Evolutionary conservation across 2,113 vertebrate genomes (phyloP).

Genomic region (Seriola aureovittata): DNA sequence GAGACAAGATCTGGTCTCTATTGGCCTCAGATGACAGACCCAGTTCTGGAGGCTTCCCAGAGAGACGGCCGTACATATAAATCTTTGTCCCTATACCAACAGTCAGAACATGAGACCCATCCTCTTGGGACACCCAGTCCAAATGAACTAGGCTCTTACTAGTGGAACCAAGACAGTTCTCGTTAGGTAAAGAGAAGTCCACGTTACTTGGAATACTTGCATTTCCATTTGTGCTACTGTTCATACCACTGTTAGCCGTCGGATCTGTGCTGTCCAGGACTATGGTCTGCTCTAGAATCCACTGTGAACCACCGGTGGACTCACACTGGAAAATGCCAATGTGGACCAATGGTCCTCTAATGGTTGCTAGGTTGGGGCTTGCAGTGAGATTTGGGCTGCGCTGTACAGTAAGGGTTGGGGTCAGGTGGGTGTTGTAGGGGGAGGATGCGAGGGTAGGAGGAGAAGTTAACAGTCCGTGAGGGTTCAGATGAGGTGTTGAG

Average conservation of each 20-base stretch:
- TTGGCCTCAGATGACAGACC: conserved; percentile 84
- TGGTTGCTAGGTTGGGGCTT: conserved; percentile 42
- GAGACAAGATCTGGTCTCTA: conserved; percentile 82
- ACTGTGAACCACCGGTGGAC: conserved; percentile 95
- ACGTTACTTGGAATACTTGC: conserved; percentile 72
- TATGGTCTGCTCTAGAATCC: conserved; percentile 95
- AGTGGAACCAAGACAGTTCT: conserved; percentile 70
- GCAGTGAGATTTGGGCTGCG: conserved; percentile 34
- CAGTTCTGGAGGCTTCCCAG: conserved; percentile 91
- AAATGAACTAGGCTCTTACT: conserved; percentile 90
- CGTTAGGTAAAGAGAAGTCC: conserved; percentile 69
- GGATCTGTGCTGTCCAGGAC: conserved; percentile 86
- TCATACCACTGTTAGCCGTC: conserved; percentile 65
- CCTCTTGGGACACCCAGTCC: conserved; percentile 98
- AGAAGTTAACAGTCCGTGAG: conserved; percentile 38
- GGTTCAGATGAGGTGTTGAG: conserved; percentile 57
- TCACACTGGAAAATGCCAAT: conserved; percentile 97
- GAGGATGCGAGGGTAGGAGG: conserved; percentile 69
- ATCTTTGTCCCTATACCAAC: conserved; percentile 95
- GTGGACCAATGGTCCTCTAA: conserved; percentile 85
- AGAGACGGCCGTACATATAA: conserved; percentile 93
- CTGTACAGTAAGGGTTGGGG: conserved; percentile 47
- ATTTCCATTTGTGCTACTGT: conserved; percentile 78
- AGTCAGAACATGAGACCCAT: conserved; percentile 96
- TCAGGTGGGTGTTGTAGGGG: conserved; percentile 52